These are phyloP conservation scores for Myotis yumanensis DNA, from an alignment of 2,113 vertebrate genomes.

Conservation along the genomic window DNA sequence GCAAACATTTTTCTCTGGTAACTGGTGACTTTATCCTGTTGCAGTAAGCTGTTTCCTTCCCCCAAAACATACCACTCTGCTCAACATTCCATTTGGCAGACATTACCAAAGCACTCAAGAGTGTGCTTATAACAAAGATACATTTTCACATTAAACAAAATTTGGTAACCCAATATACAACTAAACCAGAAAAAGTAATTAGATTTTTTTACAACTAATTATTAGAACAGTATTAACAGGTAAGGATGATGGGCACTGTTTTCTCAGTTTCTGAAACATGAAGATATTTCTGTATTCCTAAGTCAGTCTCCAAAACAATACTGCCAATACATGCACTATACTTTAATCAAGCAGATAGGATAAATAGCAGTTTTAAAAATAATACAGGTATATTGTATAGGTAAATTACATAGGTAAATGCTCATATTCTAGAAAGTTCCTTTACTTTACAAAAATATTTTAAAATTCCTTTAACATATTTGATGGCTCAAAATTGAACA, in stretches of 20 bases:
- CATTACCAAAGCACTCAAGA: neutral
- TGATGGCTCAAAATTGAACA: slow-evolving; percentile 16
- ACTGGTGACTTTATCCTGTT: neutral
- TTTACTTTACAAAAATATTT: slow-evolving; percentile 6
- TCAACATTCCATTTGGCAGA: neutral
- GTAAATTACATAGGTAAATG: neutral
- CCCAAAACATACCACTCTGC: neutral
- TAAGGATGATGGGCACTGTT: neutral
- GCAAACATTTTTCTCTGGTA: neutral
- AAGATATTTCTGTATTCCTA: neutral
- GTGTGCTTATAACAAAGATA: neutral
- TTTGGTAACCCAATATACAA: neutral
- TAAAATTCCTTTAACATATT: slow-evolving; percentile 10
- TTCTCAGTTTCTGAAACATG: neutral
- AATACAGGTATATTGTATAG: neutral
- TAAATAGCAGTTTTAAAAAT: neutral
- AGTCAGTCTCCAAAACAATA: neutral
- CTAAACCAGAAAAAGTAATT: neutral
- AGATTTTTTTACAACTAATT: neutral
- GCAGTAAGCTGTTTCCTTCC: neutral
- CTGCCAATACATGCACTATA: neutral
- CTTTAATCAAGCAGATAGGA: neutral
- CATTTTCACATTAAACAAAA: neutral
- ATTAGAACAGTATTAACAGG: neutral
- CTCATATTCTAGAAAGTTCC: neutral